These are phyloP conservation scores for Poicephalus gulielmi DNA, from an alignment of 2,113 vertebrate genomes.

Conservation along the genomic window DNA sequence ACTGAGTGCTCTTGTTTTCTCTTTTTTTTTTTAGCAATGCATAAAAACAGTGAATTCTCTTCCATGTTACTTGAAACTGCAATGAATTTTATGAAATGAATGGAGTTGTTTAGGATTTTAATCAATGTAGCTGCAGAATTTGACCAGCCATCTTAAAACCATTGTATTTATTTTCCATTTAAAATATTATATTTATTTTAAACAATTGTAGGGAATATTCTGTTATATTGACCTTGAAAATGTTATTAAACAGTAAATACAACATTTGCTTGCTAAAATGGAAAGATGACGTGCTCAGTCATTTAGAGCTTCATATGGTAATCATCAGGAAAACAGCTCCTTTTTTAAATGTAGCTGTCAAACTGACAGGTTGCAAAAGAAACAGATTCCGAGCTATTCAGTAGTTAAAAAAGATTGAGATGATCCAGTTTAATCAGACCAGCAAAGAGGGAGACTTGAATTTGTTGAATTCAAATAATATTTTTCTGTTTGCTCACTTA, in stretches of 20 bases:
- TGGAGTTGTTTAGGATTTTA: background rate
- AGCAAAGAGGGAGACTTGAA: background rate
- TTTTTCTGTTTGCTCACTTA: constrained; percentile 8
- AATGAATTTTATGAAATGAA: background rate
- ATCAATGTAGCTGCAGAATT: background rate
- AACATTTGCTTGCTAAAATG: background rate
- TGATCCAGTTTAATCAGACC: constrained; percentile 26
- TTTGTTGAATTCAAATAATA: background rate
- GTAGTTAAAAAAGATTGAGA: constrained; percentile 25
- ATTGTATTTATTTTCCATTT: background rate
- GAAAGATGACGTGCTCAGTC: constrained; percentile 16
- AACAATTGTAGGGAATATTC: background rate
- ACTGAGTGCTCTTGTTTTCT: background rate
- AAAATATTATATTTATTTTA: background rate
- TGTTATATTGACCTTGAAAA: background rate
- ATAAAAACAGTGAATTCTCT: background rate
- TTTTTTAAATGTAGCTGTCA: constrained; percentile 48
- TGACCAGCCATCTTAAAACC: background rate
- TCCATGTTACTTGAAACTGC: background rate
- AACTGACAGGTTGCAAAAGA: constrained; percentile 26
- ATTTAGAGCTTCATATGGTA: constrained; percentile 20
- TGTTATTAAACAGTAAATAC: constrained; percentile 17
- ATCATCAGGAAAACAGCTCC: constrained; percentile 21
- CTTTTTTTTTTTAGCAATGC: background rate
- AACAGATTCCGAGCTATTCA: constrained; percentile 15